Conservation (phyloP, 2,888 invertebrate species). For the Eledona agricola region DNA sequence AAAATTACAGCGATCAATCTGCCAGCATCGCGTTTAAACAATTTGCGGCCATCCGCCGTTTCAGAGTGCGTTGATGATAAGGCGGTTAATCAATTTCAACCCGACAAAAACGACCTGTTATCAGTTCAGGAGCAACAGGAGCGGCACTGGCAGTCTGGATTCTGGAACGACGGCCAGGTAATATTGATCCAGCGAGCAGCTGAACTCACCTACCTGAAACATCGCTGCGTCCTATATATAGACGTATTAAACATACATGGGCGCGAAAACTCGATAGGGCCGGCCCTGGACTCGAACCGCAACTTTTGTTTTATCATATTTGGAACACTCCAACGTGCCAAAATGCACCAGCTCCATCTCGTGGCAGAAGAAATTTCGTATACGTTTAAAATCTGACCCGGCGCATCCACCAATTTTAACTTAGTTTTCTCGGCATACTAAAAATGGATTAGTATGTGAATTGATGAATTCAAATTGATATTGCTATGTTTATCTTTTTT, state of each 20-base stretch:
- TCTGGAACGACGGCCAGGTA: constrained; percentile 35
- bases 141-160: constrained; percentile 29
- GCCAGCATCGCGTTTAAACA: constrained; percentile 17
- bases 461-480: no score
- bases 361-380: no score
- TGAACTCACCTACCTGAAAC: constrained; percentile 37
- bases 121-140: constrained; percentile 33
- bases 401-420: no score
- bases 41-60: constrained; percentile 1
- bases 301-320: no score
- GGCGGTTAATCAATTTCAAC: constrained; percentile 30
- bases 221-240: constrained; percentile 41
- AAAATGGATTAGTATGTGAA: no score
- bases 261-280: constrained; percentile 2
- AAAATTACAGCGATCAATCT: constrained; percentile 27
- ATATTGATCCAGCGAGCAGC: constrained; percentile 39
- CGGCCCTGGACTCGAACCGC: constrained; percentile 11
- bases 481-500: no score
- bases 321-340: no score
- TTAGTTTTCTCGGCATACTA: no score
- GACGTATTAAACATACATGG: constrained; percentile 41
- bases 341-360: no score
- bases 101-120: constrained; percentile 28
- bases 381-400: no score
- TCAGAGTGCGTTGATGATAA: constrained; percentile 24